Percentiles rank a stretch among this genome's conserved stretches.
Conservation (phyloP, 2,113 vertebrate genomes). For the Xyrauchen texanus region DNA sequence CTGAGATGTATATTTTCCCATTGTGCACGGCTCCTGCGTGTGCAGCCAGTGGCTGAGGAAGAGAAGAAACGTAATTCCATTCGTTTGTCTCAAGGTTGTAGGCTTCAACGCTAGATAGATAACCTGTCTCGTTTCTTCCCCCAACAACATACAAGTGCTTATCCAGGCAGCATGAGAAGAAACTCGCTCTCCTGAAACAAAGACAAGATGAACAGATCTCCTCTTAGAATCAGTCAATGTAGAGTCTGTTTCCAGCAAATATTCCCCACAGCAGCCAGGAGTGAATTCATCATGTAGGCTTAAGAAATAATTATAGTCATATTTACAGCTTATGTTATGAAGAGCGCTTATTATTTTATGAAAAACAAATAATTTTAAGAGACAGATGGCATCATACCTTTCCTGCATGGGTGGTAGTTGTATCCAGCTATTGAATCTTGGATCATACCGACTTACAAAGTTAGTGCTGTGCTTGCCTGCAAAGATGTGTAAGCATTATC, state of each 20-base stretch:
- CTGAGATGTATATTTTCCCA: conserved; percentile 98
- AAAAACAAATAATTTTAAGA: conserved; percentile 13
- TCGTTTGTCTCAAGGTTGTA: conserved; percentile 97
- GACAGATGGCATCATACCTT: conserved; percentile 75
- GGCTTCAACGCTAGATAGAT: conserved; percentile 96
- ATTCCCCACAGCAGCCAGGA: conserved; percentile 12
- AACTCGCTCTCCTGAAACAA: conserved; percentile 92
- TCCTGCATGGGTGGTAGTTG: conserved; percentile 99
- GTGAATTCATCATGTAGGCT: conserved; percentile 31
- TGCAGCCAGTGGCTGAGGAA: conserved; percentile 93
- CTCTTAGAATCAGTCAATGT: conserved; percentile 51
- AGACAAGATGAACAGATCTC: conserved; percentile 57
- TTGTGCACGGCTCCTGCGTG: conserved; percentile 96
- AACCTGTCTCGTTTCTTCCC: conserved; percentile 93
- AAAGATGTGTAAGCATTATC: conserved; percentile 21
- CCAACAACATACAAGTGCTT: conserved; percentile 97
- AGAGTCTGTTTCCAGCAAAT: conserved; percentile 23
- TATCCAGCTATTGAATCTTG: conserved; percentile 99
- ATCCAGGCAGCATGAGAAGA: conserved; percentile 95
- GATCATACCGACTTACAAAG: conserved; percentile 98
- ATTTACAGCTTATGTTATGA: conserved; percentile 3
- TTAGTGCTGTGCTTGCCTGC: conserved; percentile 99
- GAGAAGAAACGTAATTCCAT: conserved; percentile 93
- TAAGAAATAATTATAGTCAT: conserved; percentile 31
- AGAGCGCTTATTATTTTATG: conserved; percentile 33